Percentiles rank a stretch among this genome's conserved stretches.
These are phyloP conservation scores for Betta splendens DNA, from an alignment of 2,797 vertebrate species.

Conservation along the genomic window DNA sequence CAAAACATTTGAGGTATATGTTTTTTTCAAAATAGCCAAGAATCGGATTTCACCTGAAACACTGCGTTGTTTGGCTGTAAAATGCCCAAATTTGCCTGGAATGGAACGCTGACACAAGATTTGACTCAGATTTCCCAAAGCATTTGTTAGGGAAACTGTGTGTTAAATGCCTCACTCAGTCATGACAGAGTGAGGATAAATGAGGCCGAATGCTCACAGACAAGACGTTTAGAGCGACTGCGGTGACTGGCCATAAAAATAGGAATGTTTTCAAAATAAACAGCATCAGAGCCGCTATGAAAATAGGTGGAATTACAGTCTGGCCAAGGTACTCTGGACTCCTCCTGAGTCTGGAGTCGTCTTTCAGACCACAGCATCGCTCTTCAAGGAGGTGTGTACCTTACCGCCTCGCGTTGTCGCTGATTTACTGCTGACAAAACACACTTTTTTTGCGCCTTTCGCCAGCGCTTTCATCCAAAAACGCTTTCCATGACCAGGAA, in stretches of 20 bases:
- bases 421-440: conserved; percentile 71
- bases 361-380: conserved; percentile 54
- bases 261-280: conserved; percentile 97
- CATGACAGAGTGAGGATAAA: conserved; percentile 37
- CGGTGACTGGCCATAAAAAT: conserved; percentile 86
- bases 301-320: conserved; percentile 68
- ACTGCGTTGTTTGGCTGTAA: conserved; percentile 44
- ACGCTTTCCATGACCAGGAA: conserved; percentile 44
- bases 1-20: conserved; percentile 34
- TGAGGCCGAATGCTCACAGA: conserved; percentile 78
- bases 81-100: conserved; percentile 6
- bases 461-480: conserved; percentile 34
- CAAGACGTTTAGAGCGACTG: conserved; percentile 74
- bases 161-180: conserved; percentile 12
- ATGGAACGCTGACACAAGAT: conserved; percentile 30
- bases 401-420: conserved; percentile 70
- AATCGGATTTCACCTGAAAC: conserved; percentile 32
- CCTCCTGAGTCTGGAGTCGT: conserved; percentile 55
- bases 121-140: conserved; percentile 10
- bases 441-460: conserved; percentile 46
- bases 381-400: conserved; percentile 68
- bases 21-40: conserved; percentile 42
- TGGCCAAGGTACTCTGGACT: conserved; percentile 70
- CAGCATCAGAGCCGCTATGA: conserved; percentile 79
- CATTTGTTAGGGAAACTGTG: conserved; percentile 3